These are phyloP conservation scores for Leucoma salicis DNA, from an alignment of 2,888 invertebrate genomes.

Conservation along the genomic window DNA sequence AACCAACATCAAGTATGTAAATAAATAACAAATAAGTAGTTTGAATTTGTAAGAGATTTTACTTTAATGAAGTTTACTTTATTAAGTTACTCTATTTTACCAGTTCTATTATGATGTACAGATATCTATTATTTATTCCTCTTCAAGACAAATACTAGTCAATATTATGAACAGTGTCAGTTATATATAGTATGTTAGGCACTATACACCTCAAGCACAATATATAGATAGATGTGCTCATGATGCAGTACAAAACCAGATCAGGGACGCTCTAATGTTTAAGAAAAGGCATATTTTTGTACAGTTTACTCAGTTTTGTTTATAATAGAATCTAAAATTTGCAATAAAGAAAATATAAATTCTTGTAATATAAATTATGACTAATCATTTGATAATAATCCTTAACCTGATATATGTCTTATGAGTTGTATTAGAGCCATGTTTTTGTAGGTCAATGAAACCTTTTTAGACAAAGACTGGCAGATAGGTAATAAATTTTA, in stretches of 20 bases:
- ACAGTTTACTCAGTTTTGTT: background rate
- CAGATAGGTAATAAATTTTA: background rate
- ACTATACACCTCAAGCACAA: too few relatives aligned
- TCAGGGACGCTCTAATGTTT: background rate
- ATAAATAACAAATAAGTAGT: too few relatives aligned
- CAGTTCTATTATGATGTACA: too few relatives aligned
- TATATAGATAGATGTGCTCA: too few relatives aligned
- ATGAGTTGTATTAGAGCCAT: background rate
- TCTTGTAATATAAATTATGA: background rate
- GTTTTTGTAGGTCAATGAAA: background rate
- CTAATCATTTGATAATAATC: background rate
- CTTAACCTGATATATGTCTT: background rate
- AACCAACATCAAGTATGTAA: too few relatives aligned
- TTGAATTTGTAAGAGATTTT: too few relatives aligned
- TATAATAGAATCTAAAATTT: background rate
- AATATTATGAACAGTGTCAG: conserved; percentile 22
- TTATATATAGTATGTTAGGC: background rate
- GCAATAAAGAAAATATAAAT: conserved; percentile 13
- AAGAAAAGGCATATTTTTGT: background rate
- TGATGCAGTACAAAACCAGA: too few relatives aligned
- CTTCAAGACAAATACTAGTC: conserved; percentile 27
- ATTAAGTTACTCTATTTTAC: too few relatives aligned
- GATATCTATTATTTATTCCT: too few relatives aligned
- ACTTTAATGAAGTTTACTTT: too few relatives aligned
- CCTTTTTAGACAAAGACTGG: background rate